A percentile compares a stretch with the other conserved stretches of the same genome.
phyloP scores from a whole-genome alignment of 1,140 invertebrate species.

The Zelostemma sp. region DNA sequence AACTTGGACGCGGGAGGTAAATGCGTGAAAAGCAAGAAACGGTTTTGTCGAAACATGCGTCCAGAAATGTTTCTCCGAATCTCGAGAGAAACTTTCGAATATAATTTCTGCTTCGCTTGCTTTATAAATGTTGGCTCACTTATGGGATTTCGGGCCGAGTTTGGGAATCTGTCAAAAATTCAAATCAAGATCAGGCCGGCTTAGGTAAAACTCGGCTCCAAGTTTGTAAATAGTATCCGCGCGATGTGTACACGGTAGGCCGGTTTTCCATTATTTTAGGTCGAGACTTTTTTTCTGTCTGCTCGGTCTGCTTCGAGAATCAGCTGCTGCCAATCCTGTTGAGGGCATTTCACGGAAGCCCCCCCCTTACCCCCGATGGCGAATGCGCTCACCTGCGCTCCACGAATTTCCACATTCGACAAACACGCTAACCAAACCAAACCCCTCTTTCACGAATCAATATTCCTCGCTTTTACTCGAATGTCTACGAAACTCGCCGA shows the following conservation, averaged over 20 bases:
- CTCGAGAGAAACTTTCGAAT: too few species aligned
- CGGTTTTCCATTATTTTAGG: constrained; percentile 64
- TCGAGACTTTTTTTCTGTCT: constrained; percentile 57
- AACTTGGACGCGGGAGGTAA: too few species aligned
- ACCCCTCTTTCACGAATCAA: not conserved
- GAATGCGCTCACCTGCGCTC: constrained; percentile 18
- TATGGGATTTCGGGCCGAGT: too few species aligned
- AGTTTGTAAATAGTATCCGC: constrained; percentile 61
- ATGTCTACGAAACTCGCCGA: not conserved
- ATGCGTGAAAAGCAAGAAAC: too few species aligned
- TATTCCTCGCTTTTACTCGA: not conserved
- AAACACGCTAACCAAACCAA: not conserved
- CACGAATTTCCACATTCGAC: constrained; percentile 17
- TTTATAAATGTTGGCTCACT: too few species aligned
- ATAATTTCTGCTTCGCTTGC: too few species aligned
- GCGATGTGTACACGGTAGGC: constrained; percentile 57
- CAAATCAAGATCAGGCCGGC: constrained; percentile 1
- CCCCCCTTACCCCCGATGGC: not conserved
- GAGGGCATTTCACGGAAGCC: constrained; percentile 9
- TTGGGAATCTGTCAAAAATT: constrained; percentile 4
- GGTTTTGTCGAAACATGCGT: too few species aligned
- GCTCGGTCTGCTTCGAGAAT: constrained; percentile 67
- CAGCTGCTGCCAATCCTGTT: constrained; percentile 62
- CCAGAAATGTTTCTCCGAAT: too few species aligned
- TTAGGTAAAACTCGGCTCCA: constrained; percentile 13